Percentiles rank a stretch among this genome's conserved stretches.
Conservation (phyloP, 53 echinoderm and acorn worm species). For the Temnopleurus reevesii region DNA sequence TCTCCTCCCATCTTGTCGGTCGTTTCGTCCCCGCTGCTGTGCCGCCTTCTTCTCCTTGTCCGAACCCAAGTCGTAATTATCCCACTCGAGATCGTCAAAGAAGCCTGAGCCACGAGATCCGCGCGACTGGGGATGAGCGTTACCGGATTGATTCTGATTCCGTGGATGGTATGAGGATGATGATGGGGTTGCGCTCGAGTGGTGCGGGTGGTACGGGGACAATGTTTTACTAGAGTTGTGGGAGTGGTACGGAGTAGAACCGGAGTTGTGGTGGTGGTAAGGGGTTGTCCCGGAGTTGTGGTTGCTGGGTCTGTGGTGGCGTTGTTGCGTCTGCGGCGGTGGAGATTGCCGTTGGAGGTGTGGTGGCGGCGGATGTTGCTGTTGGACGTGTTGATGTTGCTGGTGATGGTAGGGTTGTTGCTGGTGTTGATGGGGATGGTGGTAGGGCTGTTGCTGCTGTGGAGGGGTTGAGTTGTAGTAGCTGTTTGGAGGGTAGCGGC, state of each 20-base stretch:
- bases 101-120: constrained; percentile 59
- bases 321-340: background rate
- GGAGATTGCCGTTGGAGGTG: background rate
- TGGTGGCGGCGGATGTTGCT: constrained; percentile 27
- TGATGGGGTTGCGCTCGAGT: background rate
- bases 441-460: constrained; percentile 41
- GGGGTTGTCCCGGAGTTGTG: no score
- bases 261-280: background rate
- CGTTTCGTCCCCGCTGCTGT: constrained; percentile 62
- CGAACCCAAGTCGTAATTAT: constrained; percentile 88
- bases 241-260: no score
- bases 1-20: constrained; percentile 57
- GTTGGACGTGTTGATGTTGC: constrained; percentile 53
- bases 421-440: constrained; percentile 39
- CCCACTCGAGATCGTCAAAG: constrained; percentile 92
- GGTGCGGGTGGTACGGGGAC: constrained; percentile 40
- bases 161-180: constrained; percentile 48
- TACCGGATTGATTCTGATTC: constrained; percentile 27
- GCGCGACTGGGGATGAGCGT: constrained; percentile 56
- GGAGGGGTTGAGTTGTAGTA: constrained; percentile 28
- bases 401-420: constrained; percentile 51
- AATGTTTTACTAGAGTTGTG: no score
- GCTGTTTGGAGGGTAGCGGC: constrained; percentile 36
- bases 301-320: constrained; percentile 29
- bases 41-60: constrained; percentile 59